A percentile compares a stretch with the other conserved stretches of the same genome.
These are phyloP conservation scores for Timema podura DNA, from an alignment of 2,888 invertebrate genomes.

Conservation along the genomic window DNA sequence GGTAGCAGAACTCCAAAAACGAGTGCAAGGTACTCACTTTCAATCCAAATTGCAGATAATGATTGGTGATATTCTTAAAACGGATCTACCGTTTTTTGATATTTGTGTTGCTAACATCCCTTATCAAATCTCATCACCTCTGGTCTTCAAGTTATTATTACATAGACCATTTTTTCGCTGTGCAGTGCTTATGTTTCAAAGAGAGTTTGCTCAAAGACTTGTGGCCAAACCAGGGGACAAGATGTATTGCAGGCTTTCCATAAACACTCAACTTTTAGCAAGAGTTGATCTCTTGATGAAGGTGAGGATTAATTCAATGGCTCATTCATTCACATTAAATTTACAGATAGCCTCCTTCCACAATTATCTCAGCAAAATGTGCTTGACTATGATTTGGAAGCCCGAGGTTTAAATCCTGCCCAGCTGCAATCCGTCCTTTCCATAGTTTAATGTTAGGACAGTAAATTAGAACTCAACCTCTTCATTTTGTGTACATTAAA, in stretches of 20 bases:
- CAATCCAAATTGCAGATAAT: slow-evolving; percentile 89
- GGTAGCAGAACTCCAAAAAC: slow-evolving; percentile 95
- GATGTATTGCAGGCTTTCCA: slow-evolving; percentile 90
- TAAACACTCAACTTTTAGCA: slow-evolving; percentile 93
- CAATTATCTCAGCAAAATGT: too few relatives aligned
- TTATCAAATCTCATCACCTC: slow-evolving; percentile 95
- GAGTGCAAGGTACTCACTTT: slow-evolving; percentile 84
- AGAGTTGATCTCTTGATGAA: slow-evolving; percentile 96
- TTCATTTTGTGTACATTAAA: too few relatives aligned
- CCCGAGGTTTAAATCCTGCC: too few relatives aligned
- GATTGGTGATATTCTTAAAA: slow-evolving; percentile 90
- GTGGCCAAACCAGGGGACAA: slow-evolving; percentile 98
- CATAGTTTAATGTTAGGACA: too few relatives aligned
- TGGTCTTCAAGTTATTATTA: slow-evolving; percentile 89
- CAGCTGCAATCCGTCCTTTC: too few relatives aligned
- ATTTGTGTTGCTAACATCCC: slow-evolving; percentile 98
- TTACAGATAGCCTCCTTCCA: too few relatives aligned
- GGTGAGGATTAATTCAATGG: slow-evolving; percentile 46
- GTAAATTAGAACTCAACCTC: too few relatives aligned
- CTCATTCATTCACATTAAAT: too few relatives aligned
- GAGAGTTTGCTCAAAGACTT: slow-evolving; percentile 95
- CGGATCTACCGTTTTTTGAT: slow-evolving; percentile 94
- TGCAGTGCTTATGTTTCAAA: slow-evolving; percentile 98
- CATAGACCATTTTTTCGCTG: slow-evolving; percentile 81
- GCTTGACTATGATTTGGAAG: too few relatives aligned